These are phyloP conservation scores for Prinia subflava DNA, from an alignment of 2,113 vertebrate species.

Conservation along the genomic window DNA sequence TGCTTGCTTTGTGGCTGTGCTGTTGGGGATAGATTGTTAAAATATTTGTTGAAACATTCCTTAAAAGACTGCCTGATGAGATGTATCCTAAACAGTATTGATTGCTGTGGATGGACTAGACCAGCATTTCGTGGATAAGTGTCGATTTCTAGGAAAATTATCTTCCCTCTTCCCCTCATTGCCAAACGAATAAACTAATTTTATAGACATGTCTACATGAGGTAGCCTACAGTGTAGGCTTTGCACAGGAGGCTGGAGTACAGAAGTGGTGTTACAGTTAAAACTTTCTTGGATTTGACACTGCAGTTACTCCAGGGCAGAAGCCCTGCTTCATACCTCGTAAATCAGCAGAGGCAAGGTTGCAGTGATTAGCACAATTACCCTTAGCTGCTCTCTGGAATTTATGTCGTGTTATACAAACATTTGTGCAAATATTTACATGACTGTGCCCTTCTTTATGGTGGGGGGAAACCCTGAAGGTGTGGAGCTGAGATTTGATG, in stretches of 20 bases:
- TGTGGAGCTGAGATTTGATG: neutral
- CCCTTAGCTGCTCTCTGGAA: neutral
- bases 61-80: neutral
- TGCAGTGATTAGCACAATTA: neutral
- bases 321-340: neutral
- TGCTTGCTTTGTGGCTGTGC: neutral
- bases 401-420: neutral
- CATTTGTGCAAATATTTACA: neutral
- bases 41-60: neutral
- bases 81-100: neutral
- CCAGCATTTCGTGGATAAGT: rapidly evolving
- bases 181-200: neutral
- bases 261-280: neutral
- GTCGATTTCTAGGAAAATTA: neutral
- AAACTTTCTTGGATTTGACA: neutral
- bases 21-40: neutral
- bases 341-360: neutral
- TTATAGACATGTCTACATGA: neutral
- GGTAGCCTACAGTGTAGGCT: neutral
- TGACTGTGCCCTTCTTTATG: neutral
- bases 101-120: neutral
- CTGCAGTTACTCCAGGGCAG: neutral
- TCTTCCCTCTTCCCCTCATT: neutral
- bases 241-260: neutral
- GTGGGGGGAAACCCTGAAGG: neutral